A percentile compares a stretch with the other conserved stretches of the same genome.
Conservation (phyloP, 2,888 invertebrate species). For the Craniophora ligustri region DNA sequence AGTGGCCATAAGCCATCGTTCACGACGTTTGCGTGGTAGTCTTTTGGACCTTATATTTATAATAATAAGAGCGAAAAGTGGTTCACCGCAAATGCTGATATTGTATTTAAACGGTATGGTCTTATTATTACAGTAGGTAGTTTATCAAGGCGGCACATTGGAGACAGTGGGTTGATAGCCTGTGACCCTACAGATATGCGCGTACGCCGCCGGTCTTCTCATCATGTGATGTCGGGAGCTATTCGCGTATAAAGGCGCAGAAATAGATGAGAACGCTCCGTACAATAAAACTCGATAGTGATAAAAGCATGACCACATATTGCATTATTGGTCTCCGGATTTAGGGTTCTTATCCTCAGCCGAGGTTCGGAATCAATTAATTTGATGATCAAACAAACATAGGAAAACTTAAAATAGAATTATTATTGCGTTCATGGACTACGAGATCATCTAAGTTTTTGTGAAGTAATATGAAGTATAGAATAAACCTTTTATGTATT, state of each 20-base stretch:
- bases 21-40: too few species aligned
- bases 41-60: too few species aligned
- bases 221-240: slow-evolving; percentile 26
- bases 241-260: slow-evolving; percentile 10
- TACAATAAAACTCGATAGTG: slow-evolving; percentile 17
- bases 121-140: slow-evolving; percentile 26
- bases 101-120: slow-evolving; percentile 8
- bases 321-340: too few species aligned
- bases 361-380: slow-evolving; percentile 19
- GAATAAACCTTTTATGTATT: too few species aligned
- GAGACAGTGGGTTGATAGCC: slow-evolving; percentile 47
- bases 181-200: slow-evolving; percentile 48
- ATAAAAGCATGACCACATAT: too few species aligned
- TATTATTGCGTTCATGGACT: too few species aligned
- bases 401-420: too few species aligned
- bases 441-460: too few species aligned
- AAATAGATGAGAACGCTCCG: slow-evolving; percentile 23
- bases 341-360: too few species aligned
- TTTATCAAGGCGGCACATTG: slow-evolving; percentile 49
- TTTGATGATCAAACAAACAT: background rate
- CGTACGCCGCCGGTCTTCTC: slow-evolving; percentile 16
- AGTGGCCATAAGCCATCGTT: slow-evolving; percentile 5
- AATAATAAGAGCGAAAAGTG: too few species aligned
- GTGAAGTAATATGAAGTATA: too few species aligned
- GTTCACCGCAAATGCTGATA: too few species aligned